Evolutionary conservation across 2,797 vertebrate genomes (phyloP).

Genomic region (Choloepus didactylus): DNA sequence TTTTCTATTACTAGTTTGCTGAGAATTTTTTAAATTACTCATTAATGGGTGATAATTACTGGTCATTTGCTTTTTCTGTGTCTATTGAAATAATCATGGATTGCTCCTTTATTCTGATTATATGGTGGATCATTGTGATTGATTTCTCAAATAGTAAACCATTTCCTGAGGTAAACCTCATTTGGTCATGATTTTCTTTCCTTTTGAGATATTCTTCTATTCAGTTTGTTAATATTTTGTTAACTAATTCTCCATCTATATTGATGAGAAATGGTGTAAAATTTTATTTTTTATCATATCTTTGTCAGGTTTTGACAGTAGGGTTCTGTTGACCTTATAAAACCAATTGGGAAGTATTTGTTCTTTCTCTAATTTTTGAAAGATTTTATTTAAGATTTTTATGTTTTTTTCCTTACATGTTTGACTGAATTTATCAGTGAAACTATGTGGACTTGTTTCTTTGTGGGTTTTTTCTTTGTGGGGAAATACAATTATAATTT

Average conservation of each 20-base stretch:
- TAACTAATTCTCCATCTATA: background rate
- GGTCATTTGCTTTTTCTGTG: background rate
- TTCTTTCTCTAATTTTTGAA: background rate
- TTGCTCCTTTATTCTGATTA: constrained; percentile 22
- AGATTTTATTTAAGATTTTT: background rate
- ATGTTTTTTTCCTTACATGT: background rate
- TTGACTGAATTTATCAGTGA: constrained; percentile 30
- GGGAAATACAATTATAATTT: background rate
- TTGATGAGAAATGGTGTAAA: background rate
- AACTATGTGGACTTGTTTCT: background rate
- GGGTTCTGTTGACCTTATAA: background rate
- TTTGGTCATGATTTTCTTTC: constrained; percentile 36
- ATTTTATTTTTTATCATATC: background rate
- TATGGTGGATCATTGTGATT: background rate
- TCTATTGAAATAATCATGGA: background rate
- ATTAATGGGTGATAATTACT: background rate
- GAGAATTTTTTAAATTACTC: constrained; percentile 6
- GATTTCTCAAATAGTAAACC: constrained; percentile 36
- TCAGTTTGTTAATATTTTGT: constrained; percentile 23
- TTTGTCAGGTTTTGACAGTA: background rate
- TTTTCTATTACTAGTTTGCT: constrained; percentile 48
- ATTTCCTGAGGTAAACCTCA: background rate
- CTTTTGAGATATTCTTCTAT: constrained; percentile 33
- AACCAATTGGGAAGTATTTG: background rate
- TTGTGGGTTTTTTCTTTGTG: background rate